phyloP scores from a whole-genome alignment of 2,113 vertebrate species.

The Rhinopithecus roxellana region DNA sequence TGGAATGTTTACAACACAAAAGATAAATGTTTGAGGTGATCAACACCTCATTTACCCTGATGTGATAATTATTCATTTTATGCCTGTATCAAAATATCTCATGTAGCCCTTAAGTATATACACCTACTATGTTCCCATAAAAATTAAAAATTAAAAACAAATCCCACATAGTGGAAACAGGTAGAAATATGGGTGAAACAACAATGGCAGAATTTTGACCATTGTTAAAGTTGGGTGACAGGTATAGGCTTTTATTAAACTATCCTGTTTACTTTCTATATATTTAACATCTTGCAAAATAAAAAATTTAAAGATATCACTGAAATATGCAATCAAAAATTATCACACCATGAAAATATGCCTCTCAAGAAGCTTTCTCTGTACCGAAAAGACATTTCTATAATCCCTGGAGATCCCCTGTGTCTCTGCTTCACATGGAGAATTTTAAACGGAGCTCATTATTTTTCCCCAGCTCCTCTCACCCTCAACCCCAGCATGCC shows the following conservation, averaged over 20 bases:
- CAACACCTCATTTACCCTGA: too few species aligned
- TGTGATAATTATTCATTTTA: too few species aligned
- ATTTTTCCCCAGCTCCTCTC: neutral
- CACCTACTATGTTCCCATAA: too few species aligned
- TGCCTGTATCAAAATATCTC: too few species aligned
- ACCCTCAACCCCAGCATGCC: neutral
- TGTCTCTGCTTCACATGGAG: neutral
- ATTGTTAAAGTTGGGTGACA: neutral
- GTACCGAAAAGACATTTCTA: neutral
- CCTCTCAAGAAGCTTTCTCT: neutral
- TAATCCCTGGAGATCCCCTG: neutral
- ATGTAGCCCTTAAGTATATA: too few species aligned
- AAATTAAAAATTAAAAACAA: neutral
- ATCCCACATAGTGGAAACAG: neutral
- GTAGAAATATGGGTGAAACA: neutral
- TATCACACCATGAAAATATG: neutral
- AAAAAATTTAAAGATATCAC: neutral
- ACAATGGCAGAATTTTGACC: neutral
- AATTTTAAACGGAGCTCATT: neutral
- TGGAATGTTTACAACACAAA: too few species aligned
- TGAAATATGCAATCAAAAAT: neutral
- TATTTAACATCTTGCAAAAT: slow-evolving; percentile 15
- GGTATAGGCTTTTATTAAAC: neutral
- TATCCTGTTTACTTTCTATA: neutral
- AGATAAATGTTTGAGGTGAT: too few species aligned